These are phyloP conservation scores for Brenthis daphne DNA, from an alignment of 2,888 invertebrate species.

Conservation along the genomic window DNA sequence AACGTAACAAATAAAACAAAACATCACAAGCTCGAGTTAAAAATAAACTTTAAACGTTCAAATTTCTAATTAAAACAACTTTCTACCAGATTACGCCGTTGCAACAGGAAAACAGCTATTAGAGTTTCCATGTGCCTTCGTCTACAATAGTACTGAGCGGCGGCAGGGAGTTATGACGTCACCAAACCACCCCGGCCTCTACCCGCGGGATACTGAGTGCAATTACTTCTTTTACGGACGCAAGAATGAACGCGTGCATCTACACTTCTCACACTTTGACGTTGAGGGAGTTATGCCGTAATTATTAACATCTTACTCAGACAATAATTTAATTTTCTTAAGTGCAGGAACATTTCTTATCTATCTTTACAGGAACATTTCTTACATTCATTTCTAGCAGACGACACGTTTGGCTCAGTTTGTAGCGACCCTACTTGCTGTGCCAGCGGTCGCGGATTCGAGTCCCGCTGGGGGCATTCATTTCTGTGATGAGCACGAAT, in stretches of 20 bases:
- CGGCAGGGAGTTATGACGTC: constrained; percentile 91
- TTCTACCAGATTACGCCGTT: constrained; percentile 91
- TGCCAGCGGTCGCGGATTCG: too few species aligned
- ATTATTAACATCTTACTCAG: constrained; percentile 64
- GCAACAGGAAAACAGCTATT: constrained; percentile 89
- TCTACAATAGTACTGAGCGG: constrained; percentile 90
- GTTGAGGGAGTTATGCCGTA: constrained; percentile 97
- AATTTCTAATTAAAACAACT: constrained; percentile 14
- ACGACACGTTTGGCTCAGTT: too few species aligned
- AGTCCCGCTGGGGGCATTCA: too few species aligned
- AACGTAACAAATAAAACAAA: too few species aligned
- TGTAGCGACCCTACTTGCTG: too few species aligned
- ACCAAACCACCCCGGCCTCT: constrained; percentile 94
- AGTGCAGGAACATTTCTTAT: too few species aligned
- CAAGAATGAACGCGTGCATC: constrained; percentile 87
- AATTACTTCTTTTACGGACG: constrained; percentile 95
- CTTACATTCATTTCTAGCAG: too few species aligned
- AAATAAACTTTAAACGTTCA: too few species aligned
- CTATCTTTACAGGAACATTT: too few species aligned
- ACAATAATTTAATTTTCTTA: too few species aligned
- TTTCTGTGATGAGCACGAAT: too few species aligned
- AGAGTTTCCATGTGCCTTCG: constrained; percentile 92
- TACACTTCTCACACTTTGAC: constrained; percentile 95
- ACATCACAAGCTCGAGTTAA: too few species aligned
- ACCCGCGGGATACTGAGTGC: constrained; percentile 94